Conservation (phyloP, 64 coral and sea anemone species). For the Stylophora pistillata region DNA sequence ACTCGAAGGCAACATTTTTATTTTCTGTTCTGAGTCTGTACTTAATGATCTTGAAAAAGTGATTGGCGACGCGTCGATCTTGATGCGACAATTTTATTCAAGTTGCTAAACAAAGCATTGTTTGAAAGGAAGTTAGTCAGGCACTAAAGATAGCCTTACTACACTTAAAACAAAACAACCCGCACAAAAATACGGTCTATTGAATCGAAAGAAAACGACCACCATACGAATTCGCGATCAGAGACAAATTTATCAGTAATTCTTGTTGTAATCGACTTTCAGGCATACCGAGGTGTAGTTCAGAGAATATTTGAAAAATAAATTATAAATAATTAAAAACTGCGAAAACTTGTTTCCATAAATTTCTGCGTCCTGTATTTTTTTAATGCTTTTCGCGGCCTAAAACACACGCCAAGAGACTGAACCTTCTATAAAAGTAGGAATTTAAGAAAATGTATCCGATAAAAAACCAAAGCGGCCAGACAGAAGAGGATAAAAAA, state of each 20-base stretch:
- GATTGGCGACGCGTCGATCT: background rate
- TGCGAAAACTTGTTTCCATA: slow-evolving; percentile 23
- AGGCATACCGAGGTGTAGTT: slow-evolving; percentile 26
- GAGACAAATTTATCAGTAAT: background rate
- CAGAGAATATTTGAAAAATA: slow-evolving; percentile 45
- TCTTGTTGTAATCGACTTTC: slow-evolving; percentile 12
- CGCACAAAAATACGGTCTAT: background rate
- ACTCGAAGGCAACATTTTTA: background rate
- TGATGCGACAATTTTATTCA: slow-evolving; percentile 32
- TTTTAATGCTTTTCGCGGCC: background rate
- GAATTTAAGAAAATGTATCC: slow-evolving; percentile 21
- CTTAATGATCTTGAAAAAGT: slow-evolving; percentile 23
- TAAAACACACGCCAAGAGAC: background rate
- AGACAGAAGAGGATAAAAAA: slow-evolving; percentile 44
- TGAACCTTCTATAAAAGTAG: background rate
- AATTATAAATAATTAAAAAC: slow-evolving; percentile 59
- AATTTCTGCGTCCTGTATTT: background rate
- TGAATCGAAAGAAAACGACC: background rate
- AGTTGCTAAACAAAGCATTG: slow-evolving; percentile 53
- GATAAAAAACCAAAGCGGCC: slow-evolving; percentile 35
- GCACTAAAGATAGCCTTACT: slow-evolving; percentile 39
- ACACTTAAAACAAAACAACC: slow-evolving; percentile 38
- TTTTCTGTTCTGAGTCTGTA: slow-evolving; percentile 10
- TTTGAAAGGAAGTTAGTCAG: slow-evolving; percentile 51
- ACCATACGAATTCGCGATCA: background rate